A percentile compares a stretch with the other conserved stretches of the same genome.
phyloP scores from a whole-genome alignment of 2,797 vertebrate species.

The Pelochelys cantorii region DNA sequence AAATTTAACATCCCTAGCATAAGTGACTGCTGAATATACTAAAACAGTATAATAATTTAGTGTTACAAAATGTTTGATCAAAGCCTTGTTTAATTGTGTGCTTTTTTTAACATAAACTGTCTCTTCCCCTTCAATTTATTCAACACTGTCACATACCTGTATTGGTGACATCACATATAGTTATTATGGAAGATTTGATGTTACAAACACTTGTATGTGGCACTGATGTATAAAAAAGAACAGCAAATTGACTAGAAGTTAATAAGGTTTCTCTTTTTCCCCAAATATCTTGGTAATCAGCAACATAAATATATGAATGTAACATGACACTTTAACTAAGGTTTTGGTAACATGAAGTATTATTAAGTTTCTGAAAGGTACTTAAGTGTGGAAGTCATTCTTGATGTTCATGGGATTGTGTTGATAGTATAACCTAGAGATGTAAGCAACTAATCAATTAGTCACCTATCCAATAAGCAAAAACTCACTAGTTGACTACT shows the following conservation, averaged over 20 bases:
- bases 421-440: slow-evolving; percentile 25
- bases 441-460: too few species aligned
- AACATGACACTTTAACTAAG: neutral
- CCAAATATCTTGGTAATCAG: neutral
- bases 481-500: too few species aligned
- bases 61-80: neutral
- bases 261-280: neutral
- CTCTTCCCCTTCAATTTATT: neutral
- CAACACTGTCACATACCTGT: neutral
- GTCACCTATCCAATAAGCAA: too few species aligned
- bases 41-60: neutral
- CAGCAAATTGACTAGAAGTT: neutral
- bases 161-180: neutral
- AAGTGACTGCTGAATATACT: too few species aligned
- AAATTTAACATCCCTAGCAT: too few species aligned
- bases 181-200: neutral
- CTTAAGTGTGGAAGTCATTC: neutral
- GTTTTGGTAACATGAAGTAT: neutral
- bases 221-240: neutral
- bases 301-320: neutral
- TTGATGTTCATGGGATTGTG: slow-evolving; percentile 37
- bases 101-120: neutral
- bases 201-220: neutral
- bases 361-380: neutral
- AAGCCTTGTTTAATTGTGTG: neutral